phyloP scores from a whole-genome alignment of 2,113 vertebrate species.

The Toxotes chatareus region DNA sequence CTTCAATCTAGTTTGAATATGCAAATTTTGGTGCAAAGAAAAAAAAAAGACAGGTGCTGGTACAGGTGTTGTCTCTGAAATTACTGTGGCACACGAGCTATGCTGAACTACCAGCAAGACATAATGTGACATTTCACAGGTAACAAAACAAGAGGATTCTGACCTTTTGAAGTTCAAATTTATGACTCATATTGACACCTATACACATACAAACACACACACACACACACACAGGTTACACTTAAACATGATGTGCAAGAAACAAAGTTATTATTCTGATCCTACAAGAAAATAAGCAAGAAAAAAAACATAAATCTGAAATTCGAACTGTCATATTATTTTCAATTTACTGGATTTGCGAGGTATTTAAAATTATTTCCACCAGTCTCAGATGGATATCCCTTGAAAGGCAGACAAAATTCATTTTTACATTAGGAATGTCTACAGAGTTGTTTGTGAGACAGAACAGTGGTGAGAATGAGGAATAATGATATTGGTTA shows the following conservation, averaged over 20 bases:
- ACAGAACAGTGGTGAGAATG: neutral
- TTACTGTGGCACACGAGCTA: slow-evolving; percentile 26
- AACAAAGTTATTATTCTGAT: slow-evolving; percentile 12
- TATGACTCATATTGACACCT: slow-evolving; percentile 43
- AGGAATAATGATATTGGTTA: neutral
- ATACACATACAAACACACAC: slow-evolving; percentile 16
- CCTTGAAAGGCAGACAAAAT: neutral
- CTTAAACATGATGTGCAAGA: neutral
- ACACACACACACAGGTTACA: slow-evolving; percentile 1
- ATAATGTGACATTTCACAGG: slow-evolving; percentile 76
- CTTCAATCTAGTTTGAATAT: slow-evolving; percentile 21
- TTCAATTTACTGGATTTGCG: neutral
- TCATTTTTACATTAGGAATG: neutral
- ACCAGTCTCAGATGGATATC: neutral
- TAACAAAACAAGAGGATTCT: slow-evolving; percentile 62
- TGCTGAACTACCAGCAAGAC: slow-evolving; percentile 52
- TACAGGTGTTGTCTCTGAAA: slow-evolving; percentile 39
- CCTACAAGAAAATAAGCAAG: neutral
- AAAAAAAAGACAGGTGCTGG: neutral
- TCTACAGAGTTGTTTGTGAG: neutral
- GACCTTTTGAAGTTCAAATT: slow-evolving; percentile 72
- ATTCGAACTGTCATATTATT: neutral
- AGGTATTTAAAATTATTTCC: neutral
- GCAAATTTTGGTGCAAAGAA: neutral
- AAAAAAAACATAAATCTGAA: neutral